A percentile compares a stretch with the other conserved stretches of the same genome.
These are phyloP conservation scores for Sebastes flavidus DNA, from an alignment of 2,797 vertebrate genomes.

Conservation along the genomic window DNA sequence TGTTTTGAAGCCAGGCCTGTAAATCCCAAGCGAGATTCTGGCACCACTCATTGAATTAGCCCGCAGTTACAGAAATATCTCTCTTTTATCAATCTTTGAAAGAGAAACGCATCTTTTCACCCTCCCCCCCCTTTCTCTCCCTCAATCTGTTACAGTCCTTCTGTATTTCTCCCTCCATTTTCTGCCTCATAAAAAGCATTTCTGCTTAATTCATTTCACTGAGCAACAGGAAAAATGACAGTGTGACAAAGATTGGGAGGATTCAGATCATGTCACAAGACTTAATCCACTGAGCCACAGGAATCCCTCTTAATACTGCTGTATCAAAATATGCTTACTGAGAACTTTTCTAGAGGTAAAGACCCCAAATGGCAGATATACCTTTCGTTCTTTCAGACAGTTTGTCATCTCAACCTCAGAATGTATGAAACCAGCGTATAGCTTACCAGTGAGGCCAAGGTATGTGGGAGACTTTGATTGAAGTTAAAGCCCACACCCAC, in stretches of 20 bases:
- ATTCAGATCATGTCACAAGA: conserved; percentile 67
- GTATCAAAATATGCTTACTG: conserved; percentile 62
- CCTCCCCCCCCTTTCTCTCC: conserved; percentile 14
- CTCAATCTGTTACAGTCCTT: conserved; percentile 46
- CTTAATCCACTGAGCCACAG: conserved; percentile 64
- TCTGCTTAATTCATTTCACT: conserved; percentile 50
- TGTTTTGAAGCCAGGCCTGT: conserved; percentile 78
- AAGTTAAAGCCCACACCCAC: conserved; percentile 40
- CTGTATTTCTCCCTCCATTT: conserved; percentile 38
- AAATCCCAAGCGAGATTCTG: conserved; percentile 74
- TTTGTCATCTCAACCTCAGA: conserved; percentile 44
- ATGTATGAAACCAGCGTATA: conserved; percentile 32
- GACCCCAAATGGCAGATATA: conserved; percentile 39
- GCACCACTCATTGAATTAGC: conserved; percentile 76
- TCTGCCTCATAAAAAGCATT: conserved; percentile 47
- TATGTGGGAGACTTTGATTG: conserved; percentile 43
- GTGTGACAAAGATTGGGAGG: conserved; percentile 58
- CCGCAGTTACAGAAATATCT: conserved; percentile 77
- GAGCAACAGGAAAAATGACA: conserved; percentile 62
- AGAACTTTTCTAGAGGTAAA: conserved; percentile 57
- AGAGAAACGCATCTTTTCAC: conserved; percentile 59
- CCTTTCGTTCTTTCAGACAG: conserved; percentile 33
- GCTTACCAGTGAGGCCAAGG: conserved; percentile 16
- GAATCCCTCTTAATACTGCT: conserved; percentile 53
- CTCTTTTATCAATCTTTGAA: conserved; percentile 76